Evolutionary conservation across 2,888 invertebrate genomes (phyloP), one percentile per base, ranked within the genome.

Genomic region (Arctia plantaginis): DNA sequence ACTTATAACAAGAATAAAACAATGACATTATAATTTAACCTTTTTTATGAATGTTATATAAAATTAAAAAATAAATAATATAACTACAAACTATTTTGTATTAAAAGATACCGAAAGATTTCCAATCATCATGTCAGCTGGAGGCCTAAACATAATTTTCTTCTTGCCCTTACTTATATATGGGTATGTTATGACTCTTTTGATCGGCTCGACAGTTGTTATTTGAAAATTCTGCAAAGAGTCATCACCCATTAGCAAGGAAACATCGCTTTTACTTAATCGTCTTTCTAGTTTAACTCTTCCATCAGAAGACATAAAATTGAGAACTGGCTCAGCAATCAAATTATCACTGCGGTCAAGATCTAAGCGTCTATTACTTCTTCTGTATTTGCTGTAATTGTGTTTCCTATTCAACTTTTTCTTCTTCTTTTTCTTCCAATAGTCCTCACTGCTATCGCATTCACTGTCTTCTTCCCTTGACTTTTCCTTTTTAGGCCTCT

Each of bases 41-140:
- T 10, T 72, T 66, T 73, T n/a, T 35, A n/a, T 62, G 33, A 1
- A 44, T 20, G 20, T 62, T 35, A 27, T 73, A 73, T 51, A 69
- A 73, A 73, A 73, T 55, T 69, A 66, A 64, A 44, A 73, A 69
- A 69, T 59, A 20, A 33, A 68, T 47, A 73, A 27, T 33, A 33
- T 30, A 3, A 59, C 12, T 13, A 33, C 30, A 39, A 47, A 39
- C 20, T 71, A n/a, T 15, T 27, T 27, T n/a, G 65, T 39, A 20
- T 68, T 69, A 33, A 68, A 73, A 0, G 68, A 64, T 13, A 73
- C 68, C 35, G 73, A 68, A 27, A 68, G 62, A 39, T 73, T 73
- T 4, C 68, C 67, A 15, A 64, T 35, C 23, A 35, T 27, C 55
- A 62, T 69, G 10, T 73, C 69, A 33, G 41, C 23, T 47, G 55